These are phyloP conservation scores for Polypedilum pembai DNA, from an alignment of 1,140 invertebrate species.

Conservation along the genomic window DNA sequence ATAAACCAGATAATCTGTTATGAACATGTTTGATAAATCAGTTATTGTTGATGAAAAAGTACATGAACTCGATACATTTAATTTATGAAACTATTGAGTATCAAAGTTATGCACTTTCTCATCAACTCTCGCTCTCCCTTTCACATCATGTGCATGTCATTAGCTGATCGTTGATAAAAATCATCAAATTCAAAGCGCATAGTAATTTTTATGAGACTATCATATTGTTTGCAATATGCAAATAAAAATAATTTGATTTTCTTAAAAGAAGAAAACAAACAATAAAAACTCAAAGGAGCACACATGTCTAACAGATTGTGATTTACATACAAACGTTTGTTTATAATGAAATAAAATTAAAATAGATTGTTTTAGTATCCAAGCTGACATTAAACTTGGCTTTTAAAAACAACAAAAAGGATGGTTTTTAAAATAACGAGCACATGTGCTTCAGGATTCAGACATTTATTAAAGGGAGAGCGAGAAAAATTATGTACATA, in stretches of 20 bases:
- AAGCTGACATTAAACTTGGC: not conserved
- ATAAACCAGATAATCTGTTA: slow-evolving; percentile 80
- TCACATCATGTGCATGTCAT: not conserved
- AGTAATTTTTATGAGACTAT: not conserved
- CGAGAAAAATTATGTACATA: no score
- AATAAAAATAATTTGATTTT: no score
- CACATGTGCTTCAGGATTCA: not conserved
- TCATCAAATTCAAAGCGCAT: not conserved
- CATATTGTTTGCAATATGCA: not conserved
- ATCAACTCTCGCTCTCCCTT: not conserved
- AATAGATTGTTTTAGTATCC: no score
- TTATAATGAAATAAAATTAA: not conserved
- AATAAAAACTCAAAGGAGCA: slow-evolving; percentile 6
- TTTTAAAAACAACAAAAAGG: not conserved
- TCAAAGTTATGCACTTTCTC: not conserved
- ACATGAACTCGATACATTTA: not conserved
- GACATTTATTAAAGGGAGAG: not conserved
- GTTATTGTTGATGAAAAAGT: not conserved
- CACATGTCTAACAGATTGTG: not conserved
- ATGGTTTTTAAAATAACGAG: not conserved
- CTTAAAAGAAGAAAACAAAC: not conserved
- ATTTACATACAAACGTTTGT: not conserved
- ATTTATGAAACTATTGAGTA: not conserved
- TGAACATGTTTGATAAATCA: slow-evolving; percentile 31
- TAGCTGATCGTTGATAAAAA: slow-evolving; percentile 26